Percentiles rank a stretch among this genome's conserved stretches.
phyloP scores from a whole-genome alignment of 53 echinoderm and acorn worm species.

The Hippasteria phrygiana region DNA sequence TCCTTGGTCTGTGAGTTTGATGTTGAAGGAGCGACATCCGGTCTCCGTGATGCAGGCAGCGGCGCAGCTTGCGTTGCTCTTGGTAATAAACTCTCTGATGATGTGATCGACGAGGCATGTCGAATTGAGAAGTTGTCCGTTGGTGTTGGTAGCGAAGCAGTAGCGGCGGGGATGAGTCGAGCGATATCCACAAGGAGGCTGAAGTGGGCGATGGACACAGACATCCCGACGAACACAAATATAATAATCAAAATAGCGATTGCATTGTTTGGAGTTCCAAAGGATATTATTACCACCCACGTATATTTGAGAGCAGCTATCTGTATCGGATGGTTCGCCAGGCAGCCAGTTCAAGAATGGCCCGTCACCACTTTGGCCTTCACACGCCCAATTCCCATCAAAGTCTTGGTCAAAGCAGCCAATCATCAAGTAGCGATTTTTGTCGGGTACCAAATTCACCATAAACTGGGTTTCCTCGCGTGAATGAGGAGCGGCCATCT shows the following conservation, averaged over 20 bases:
- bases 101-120: background rate
- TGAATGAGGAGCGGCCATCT: background rate
- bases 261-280: background rate
- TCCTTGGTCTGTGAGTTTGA: background rate
- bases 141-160: background rate
- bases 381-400: background rate
- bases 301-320: background rate
- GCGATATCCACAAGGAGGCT: background rate
- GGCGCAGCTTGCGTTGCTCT: background rate
- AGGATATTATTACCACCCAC: no score
- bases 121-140: background rate
- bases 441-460: background rate
- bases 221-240: background rate
- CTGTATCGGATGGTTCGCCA: background rate
- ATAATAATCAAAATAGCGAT: no score
- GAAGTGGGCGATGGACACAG: background rate
- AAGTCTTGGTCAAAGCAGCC: background rate
- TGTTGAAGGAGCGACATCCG: constrained; percentile 6
- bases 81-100: background rate
- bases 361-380: background rate
- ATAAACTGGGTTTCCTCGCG: background rate
- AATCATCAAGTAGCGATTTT: background rate
- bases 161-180: background rate
- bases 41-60: background rate
- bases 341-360: background rate